Base-by-base conservation (phyloP, 2,888 invertebrate genomes). In the Listrodromus nycthemerus region DNA sequence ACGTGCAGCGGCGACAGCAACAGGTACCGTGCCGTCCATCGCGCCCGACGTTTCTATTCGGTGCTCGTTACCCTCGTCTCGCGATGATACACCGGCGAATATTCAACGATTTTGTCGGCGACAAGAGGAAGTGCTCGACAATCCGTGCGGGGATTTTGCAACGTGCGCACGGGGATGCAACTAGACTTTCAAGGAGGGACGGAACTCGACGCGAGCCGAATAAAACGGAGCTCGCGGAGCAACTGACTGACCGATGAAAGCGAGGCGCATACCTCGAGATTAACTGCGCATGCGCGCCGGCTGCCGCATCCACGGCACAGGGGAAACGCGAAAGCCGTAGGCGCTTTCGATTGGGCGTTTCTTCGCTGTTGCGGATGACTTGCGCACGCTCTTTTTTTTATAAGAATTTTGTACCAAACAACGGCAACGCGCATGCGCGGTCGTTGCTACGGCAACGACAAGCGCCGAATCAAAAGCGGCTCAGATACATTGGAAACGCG, bases 11-110 rank as follows among this genome's bases (percentile, higher is more conserved):
- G 77, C 83, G 65, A 70, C 78, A 81, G 91, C 92, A 92, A 91
- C 91, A 91, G 91, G 91, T 92, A 91, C 80, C 86, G 85, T 84
- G 87, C 78, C 87, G 87, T 90, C 88, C 91, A 91, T 92, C 86
- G 88, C 81, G 71, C 37, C 70, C 52, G 27, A 52, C 61, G 78
- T 71, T 74, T 74, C 52, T 21, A 10, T 37, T 2, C 33, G 7
- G 19, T 33, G 19, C 50, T 45, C 33, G 10, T 24, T n/a, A 19
- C 27, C 0, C 6, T 10, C n/a, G 48, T 5, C 24, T 63, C 45
- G n/a, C 7, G n/a, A 37, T 33, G 13, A 55, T 24, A 55, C 24
- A 24, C 55, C 55, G 55, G 24, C 13, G 21, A 37, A 16, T 13
- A 10, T 24, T 10, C 2, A 13, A 10, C 55, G 13, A 24, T 24